Evolutionary conservation across 2,113 vertebrate genomes (phyloP).

Genomic region (Phoxinus phoxinus): DNA sequence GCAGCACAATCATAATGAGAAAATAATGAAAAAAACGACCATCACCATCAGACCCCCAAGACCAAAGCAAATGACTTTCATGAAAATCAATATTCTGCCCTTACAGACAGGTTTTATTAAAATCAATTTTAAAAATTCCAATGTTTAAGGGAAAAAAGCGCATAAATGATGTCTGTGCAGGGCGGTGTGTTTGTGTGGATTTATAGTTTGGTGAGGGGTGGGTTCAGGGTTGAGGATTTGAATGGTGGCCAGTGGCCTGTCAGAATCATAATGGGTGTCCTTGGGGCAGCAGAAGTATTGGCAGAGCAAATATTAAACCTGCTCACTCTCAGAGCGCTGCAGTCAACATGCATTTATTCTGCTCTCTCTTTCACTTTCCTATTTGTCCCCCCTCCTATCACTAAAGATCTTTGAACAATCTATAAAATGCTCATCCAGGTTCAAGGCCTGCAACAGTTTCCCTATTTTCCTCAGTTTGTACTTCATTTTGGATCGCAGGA

Average conservation of each 20-base stretch:
- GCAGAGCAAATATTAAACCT: conserved; percentile 41
- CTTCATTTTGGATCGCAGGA: no score
- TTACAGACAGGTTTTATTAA: conserved; percentile 13
- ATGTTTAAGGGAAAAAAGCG: neutral
- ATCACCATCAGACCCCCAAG: conserved; percentile 24
- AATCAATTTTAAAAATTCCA: neutral
- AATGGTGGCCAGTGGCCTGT: conserved; percentile 47
- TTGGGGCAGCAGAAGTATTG: conserved; percentile 46
- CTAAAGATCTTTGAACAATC: neutral
- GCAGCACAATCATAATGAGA: conserved; percentile 38
- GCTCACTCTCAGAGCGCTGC: conserved; percentile 4
- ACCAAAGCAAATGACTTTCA: conserved; percentile 16
- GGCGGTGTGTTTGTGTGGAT: conserved; percentile 26
- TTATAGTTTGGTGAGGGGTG: conserved; percentile 36
- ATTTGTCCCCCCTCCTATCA: neutral
- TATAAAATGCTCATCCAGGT: neutral
- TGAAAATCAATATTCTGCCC: conserved; percentile 32
- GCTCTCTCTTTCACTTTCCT: neutral
- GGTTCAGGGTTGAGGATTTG: conserved; percentile 38
- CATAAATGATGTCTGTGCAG: neutral
- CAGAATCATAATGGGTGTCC: conserved; percentile 51
- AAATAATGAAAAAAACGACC: conserved; percentile 27
- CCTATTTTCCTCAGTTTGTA: neutral
- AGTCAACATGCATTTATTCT: conserved; percentile 26
- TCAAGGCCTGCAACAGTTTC: neutral